Conservation (phyloP, 1,140 invertebrate genomes). For the Proctacanthus coquilletti region DNA sequence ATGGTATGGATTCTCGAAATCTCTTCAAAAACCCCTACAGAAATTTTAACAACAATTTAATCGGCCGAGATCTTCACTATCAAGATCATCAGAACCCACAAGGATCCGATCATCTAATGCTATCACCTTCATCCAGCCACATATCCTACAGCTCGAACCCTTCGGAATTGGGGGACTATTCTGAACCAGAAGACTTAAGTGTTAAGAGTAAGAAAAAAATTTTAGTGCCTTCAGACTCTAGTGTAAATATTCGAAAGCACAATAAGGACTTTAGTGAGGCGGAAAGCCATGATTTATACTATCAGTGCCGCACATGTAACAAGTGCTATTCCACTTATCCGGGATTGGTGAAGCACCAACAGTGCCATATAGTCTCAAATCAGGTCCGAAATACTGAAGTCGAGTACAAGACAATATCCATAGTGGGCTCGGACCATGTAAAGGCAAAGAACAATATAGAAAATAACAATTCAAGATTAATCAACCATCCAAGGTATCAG, state of each 20-base stretch:
- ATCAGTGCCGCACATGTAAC: conserved; percentile 44
- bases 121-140: neutral
- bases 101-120: neutral
- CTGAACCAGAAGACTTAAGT: conserved; percentile 21
- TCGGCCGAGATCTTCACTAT: conserved; percentile 25
- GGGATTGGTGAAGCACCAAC: conserved; percentile 85
- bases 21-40: too few species aligned
- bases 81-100: conserved; percentile 20
- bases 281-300: conserved; percentile 25
- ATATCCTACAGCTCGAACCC: neutral
- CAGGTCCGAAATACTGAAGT: too few species aligned
- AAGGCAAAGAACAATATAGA: too few species aligned
- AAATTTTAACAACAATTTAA: conserved; percentile 24
- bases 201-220: conserved; percentile 4
- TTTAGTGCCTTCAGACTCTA: conserved; percentile 9
- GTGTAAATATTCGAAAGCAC: conserved; percentile 19
- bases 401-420: conserved; percentile 28
- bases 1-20: conserved; percentile 14
- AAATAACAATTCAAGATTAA: too few species aligned
- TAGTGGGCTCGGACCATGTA: too few species aligned
- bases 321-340: conserved; percentile 94
- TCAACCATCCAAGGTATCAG: conserved; percentile 49
- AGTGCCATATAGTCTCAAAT: conserved; percentile 76
- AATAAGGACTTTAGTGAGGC: too few species aligned
- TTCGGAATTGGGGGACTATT: neutral